Conservation (phyloP, 2,888 invertebrate species). For the Eristalis intricaria region DNA sequence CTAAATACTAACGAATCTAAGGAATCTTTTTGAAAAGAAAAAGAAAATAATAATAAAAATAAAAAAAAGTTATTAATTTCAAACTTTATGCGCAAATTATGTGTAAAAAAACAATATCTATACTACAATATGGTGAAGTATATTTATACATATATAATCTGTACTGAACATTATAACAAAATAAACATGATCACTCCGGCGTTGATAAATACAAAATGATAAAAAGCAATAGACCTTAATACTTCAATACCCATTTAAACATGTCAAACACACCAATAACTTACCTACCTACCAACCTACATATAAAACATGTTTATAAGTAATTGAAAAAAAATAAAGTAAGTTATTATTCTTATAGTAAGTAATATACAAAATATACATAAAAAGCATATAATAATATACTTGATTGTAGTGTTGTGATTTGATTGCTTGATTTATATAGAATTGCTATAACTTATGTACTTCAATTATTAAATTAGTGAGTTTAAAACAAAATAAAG, state of each 20-base stretch:
- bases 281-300: conserved; percentile 64
- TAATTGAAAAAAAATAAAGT: conserved; percentile 53
- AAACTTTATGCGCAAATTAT: neutral
- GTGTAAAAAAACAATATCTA: neutral
- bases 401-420: conserved; percentile 72
- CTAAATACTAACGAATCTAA: neutral
- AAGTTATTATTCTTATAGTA: neutral
- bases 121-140: neutral
- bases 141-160: neutral
- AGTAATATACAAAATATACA: conserved; percentile 42
- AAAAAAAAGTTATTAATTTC: neutral
- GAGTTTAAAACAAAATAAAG: conserved; percentile 59
- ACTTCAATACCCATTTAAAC: conserved; percentile 35
- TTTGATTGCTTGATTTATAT: conserved; percentile 71
- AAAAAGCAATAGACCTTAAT: conserved; percentile 26
- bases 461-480: conserved; percentile 59
- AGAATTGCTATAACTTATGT: conserved; percentile 51
- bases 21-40: neutral
- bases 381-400: conserved; percentile 41
- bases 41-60: neutral
- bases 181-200: neutral
- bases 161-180: neutral
- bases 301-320: conserved; percentile 60
- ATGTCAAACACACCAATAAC: conserved; percentile 65
- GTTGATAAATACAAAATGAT: neutral